Evolutionary conservation across 2,888 invertebrate species (phyloP).

Genomic region (Epiblema foenella): DNA sequence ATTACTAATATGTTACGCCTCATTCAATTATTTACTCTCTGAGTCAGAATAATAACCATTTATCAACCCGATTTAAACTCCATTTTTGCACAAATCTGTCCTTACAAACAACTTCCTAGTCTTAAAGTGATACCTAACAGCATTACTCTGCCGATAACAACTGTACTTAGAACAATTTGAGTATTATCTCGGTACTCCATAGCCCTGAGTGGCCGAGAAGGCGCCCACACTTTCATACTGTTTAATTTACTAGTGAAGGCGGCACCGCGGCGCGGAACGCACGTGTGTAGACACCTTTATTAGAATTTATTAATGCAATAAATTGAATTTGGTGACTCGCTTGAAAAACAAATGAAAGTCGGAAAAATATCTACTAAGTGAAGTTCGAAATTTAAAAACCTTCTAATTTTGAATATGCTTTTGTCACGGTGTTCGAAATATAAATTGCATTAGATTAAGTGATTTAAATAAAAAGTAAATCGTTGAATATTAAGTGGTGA

Average conservation of each 20-base stretch:
- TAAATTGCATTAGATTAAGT: constrained; percentile 23
- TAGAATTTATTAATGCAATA: constrained; percentile 34
- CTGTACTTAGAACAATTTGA: constrained; percentile 32
- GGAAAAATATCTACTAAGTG: neutral
- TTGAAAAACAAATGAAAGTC: constrained; percentile 4
- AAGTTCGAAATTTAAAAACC: constrained; percentile 9
- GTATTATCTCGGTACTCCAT: constrained; percentile 34
- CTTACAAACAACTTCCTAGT: constrained; percentile 11
- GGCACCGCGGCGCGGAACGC: constrained; percentile 28
- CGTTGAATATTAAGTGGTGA: neutral
- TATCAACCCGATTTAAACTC: neutral
- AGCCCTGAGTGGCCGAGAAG: constrained; percentile 42
- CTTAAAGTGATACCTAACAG: constrained; percentile 11
- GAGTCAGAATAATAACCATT: constrained; percentile 11
- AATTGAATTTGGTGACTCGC: constrained; percentile 24
- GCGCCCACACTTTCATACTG: constrained; percentile 41
- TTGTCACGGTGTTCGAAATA: neutral
- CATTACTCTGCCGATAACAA: constrained; percentile 20
- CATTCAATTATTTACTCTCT: neutral
- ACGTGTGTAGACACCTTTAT: constrained; percentile 31
- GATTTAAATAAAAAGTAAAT: neutral
- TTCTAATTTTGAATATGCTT: constrained; percentile 5
- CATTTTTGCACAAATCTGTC: constrained; percentile 11
- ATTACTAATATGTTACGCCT: constrained; percentile 25
- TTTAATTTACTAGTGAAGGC: constrained; percentile 43